These are phyloP conservation scores for Lethenteron reissneri DNA, from an alignment of 2,113 vertebrate genomes.

Conservation along the genomic window DNA sequence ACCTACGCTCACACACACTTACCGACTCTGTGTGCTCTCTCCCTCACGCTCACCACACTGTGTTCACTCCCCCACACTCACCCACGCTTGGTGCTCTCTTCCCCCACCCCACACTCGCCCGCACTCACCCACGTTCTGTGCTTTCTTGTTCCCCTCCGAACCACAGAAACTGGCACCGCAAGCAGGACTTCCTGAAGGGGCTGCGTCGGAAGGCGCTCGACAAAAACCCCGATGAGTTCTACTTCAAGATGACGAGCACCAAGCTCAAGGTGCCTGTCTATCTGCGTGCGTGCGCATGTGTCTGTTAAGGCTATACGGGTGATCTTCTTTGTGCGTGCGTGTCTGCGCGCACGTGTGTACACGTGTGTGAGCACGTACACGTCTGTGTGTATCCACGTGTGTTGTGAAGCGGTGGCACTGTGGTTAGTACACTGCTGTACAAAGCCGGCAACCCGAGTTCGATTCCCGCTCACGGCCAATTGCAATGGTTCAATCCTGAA, in stretches of 20 bases:
- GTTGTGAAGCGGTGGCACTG: not conserved
- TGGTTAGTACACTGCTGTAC: too few relatives aligned
- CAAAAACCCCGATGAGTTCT: slow-evolving; percentile 92
- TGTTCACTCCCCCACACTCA: not conserved
- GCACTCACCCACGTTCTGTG: not conserved
- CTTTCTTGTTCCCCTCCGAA: not conserved
- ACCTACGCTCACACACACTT: not conserved
- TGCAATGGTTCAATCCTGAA: too few relatives aligned
- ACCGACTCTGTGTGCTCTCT: not conserved
- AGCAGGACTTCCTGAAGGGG: slow-evolving; percentile 49
- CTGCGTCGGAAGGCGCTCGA: slow-evolving; percentile 69
- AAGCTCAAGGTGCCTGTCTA: slow-evolving; percentile 35
- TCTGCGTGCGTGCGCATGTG: not conserved
- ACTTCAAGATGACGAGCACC: slow-evolving; percentile 61
- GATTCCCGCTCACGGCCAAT: too few relatives aligned
- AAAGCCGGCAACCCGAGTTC: too few relatives aligned
- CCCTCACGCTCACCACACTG: too few relatives aligned
- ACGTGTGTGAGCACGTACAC: not conserved
- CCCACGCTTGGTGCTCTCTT: not conserved
- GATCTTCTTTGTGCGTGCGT: not conserved
- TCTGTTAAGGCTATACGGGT: not conserved
- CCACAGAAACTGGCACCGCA: slow-evolving; percentile 62
- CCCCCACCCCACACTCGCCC: not conserved
- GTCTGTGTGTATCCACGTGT: not conserved
- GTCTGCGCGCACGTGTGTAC: not conserved